Evolutionary conservation across 1,140 invertebrate species (phyloP), one percentile per base, ranked within the genome.

Genomic region (Caenorhabditis remanei): DNA sequence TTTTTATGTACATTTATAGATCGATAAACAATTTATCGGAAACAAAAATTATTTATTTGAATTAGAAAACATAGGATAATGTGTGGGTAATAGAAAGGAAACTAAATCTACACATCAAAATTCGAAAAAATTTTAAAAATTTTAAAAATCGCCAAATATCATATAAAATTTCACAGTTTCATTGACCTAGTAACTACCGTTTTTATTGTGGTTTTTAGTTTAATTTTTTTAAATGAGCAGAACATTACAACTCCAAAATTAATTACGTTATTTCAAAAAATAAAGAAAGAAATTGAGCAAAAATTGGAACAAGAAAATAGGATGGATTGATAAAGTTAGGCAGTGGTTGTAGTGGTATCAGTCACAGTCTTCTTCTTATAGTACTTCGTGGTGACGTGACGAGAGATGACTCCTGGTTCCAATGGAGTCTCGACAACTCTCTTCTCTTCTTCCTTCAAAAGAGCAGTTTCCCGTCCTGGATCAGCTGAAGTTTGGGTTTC

Each of bases 281-380:
- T 32, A 41, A 32, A 65, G 32, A 14, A 46, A 48, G 43, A 11
- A 43, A 71, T 46, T 71, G 65, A 46, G n/a, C 46, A 79, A 48
- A 56, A 46, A 16, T 56, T 83, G 5, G 61, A 9, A 65, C 11
- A 32, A 32, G 24, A 63, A 43, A 63, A 84, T 84, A 48, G 3
- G 21, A 46, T 50, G 75, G 5, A 4, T 19, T n/a, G 0, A 55
- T 48, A 55, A 56, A 55, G 11, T 56, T 67, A 56, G 21, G 67
- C 67, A 63, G 85, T 86, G 6, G 83, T 88, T 43, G 87, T 88
- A 13, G 83, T 85, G 4, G 88, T 89, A 71, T 91, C 90, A 16
- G 90, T 92, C 53, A 90, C 85, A 24, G 90, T 91, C 82, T 90
- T 90, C 90, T 91, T 91, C 84, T 91, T 91, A 88, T 91, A 91